Conservation (phyloP, 2,113 vertebrate species). For the Triplophysa rosa region DNA sequence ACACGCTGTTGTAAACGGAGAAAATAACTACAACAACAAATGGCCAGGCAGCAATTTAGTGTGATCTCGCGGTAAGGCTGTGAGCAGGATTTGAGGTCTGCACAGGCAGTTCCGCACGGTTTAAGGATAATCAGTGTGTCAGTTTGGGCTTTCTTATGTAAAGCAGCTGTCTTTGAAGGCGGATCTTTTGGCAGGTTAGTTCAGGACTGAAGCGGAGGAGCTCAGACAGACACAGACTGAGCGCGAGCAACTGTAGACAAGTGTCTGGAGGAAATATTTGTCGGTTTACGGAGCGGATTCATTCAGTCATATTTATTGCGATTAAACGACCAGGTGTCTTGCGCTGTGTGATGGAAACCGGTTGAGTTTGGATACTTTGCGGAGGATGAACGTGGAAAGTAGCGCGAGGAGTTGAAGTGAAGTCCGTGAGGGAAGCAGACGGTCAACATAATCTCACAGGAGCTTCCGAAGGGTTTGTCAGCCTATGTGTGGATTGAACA, state of each 20-base stretch:
- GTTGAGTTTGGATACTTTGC: slow-evolving; percentile 25
- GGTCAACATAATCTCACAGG: not conserved
- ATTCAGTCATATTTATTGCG: not conserved
- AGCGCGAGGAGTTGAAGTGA: slow-evolving; percentile 3
- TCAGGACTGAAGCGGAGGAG: slow-evolving; percentile 49
- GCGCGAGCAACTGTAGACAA: slow-evolving; percentile 7
- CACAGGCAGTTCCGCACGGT: slow-evolving; percentile 82
- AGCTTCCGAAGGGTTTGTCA: not conserved
- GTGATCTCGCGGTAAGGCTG: slow-evolving; percentile 66
- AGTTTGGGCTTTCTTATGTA: slow-evolving; percentile 92
- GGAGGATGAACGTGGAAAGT: not conserved
- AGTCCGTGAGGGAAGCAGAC: not conserved
- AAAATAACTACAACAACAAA: slow-evolving; percentile 58
- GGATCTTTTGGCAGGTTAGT: slow-evolving; percentile 82
- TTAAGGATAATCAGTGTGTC: slow-evolving; percentile 87
- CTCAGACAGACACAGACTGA: slow-evolving; percentile 21
- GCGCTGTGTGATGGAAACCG: not conserved
- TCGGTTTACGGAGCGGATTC: not conserved
- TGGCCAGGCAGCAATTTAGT: slow-evolving; percentile 63
- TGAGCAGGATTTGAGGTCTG: slow-evolving; percentile 70
- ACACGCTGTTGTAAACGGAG: slow-evolving; percentile 34
- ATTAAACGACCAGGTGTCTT: slow-evolving; percentile 1
- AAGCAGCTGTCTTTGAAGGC: slow-evolving; percentile 87
- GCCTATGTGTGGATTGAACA: not conserved
- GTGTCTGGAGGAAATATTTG: not conserved